A percentile compares a stretch with the other conserved stretches of the same genome.
phyloP scores from a whole-genome alignment of 2,113 vertebrate species.

The Coryphaenoides rupestris region DNA sequence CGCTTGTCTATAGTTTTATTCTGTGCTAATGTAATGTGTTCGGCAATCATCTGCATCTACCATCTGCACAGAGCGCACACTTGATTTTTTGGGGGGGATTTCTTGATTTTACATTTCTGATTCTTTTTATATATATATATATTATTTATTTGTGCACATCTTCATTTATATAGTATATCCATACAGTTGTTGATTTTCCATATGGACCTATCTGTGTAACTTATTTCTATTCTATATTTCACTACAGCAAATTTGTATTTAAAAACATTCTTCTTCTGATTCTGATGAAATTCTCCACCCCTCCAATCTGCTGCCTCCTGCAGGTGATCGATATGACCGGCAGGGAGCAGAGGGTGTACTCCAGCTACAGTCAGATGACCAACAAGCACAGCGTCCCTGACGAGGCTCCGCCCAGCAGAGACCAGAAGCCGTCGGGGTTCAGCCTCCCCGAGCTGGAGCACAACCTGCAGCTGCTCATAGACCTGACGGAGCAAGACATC shows the following conservation, averaged over 20 bases:
- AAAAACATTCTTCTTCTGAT: background rate
- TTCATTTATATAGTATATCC: too few relatives aligned
- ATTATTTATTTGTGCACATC: too few relatives aligned
- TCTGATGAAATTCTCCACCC: background rate
- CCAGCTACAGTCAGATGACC: constrained; percentile 97
- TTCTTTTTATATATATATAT: too few relatives aligned
- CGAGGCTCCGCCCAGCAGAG: constrained; percentile 76
- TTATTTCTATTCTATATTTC: background rate
- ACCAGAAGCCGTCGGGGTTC: constrained; percentile 82
- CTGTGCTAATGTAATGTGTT: background rate
- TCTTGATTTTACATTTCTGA: too few relatives aligned
- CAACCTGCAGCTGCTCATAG: constrained; percentile 94
- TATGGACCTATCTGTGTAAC: too few relatives aligned
- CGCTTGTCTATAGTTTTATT: background rate
- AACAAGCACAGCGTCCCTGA: constrained; percentile 93
- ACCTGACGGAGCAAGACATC: constrained; percentile 96
- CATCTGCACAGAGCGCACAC: too few relatives aligned
- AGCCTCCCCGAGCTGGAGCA: constrained; percentile 92
- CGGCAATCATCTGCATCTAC: too few relatives aligned
- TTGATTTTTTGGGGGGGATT: too few relatives aligned
- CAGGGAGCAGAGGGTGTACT: constrained; percentile 93
- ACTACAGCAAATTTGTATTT: background rate
- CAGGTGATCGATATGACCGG: constrained; percentile 99
- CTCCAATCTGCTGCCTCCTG: too few relatives aligned
- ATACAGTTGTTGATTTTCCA: background rate